Evolutionary conservation across 1,140 invertebrate genomes (phyloP), one percentile per base, ranked within the genome.

Genomic region (Danaus melanippus): DNA sequence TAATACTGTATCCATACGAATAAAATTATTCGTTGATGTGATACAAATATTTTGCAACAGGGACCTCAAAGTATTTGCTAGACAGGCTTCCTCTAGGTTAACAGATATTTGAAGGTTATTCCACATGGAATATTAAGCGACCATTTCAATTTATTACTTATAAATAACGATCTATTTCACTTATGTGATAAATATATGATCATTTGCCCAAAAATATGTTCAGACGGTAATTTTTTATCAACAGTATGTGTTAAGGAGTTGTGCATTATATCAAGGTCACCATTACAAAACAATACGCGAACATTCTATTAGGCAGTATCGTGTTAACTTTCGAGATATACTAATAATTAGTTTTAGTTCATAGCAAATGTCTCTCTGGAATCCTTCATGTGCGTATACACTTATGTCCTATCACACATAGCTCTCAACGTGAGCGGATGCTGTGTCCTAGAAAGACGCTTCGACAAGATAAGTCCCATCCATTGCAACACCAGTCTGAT

Each of bases 401-500:
- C 15, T 53, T 21, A 56, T 46, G 55, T 47, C 44, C 46, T 53
- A 43, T 65, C 53, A 85, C 52, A 86, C 78, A 56, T 80, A 83
- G 74, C 75, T 84, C 67, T 84, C 78, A 61, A 77, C 63, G 56
- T 77, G 75, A 66, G 75, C 67, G 66, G 79, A 62, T 12, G 80
- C 67, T 65, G 74, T 77, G 45, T 76, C 79, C 90, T 91, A 93
- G 89, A 94, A 94, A 50, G 93, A 94, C 68, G 93, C 93, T 83
- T 95, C 93, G 69, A 95, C 93, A 71, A 95, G 89, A 83, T 94
- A 94, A 69, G 93, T 94, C 73, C 91, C 93, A 74, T 94, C 93
- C 91, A 93, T 92, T 64, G 91, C 92, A 62, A 92, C 92, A 74
- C 92, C 92, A 60, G 92, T 92, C 88, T 93, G 92, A 81, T 92